Conservation (phyloP, 2,113 vertebrate genomes). For the Petroica traversi region DNA sequence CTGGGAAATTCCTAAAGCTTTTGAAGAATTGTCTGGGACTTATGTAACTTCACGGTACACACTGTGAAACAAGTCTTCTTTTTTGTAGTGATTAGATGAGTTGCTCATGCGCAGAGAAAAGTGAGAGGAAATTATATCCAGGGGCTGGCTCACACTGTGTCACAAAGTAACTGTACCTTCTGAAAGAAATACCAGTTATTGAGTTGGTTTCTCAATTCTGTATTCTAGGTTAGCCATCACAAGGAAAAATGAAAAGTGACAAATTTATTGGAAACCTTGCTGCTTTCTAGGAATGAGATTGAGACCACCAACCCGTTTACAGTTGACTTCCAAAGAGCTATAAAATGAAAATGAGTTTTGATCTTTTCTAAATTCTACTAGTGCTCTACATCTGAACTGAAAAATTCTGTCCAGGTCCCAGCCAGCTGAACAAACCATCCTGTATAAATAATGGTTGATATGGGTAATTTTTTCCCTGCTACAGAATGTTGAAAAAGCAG, state of each 20-base stretch:
- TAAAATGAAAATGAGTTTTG: background rate
- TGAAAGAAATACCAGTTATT: background rate
- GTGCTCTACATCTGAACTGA: background rate
- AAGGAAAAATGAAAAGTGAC: background rate
- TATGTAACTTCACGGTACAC: background rate
- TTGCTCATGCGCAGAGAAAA: background rate
- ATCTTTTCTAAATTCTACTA: background rate
- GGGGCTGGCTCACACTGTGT: background rate
- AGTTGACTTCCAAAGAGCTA: background rate
- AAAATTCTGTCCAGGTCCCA: background rate
- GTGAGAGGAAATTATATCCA: background rate
- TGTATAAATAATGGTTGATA: background rate
- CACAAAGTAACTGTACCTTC: background rate
- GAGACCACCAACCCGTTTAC: background rate
- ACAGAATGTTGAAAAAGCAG: background rate
- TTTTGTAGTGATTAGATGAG: background rate
- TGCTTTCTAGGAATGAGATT: background rate
- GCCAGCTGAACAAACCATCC: background rate
- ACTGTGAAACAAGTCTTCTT: background rate
- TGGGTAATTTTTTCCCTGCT: background rate
- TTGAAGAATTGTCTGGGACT: background rate
- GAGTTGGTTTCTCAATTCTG: background rate
- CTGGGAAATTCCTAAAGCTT: background rate
- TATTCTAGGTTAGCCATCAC: background rate
- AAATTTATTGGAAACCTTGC: background rate